These are phyloP conservation scores for Drosophila auraria DNA, from an alignment of 1,140 invertebrate species.

Conservation along the genomic window DNA sequence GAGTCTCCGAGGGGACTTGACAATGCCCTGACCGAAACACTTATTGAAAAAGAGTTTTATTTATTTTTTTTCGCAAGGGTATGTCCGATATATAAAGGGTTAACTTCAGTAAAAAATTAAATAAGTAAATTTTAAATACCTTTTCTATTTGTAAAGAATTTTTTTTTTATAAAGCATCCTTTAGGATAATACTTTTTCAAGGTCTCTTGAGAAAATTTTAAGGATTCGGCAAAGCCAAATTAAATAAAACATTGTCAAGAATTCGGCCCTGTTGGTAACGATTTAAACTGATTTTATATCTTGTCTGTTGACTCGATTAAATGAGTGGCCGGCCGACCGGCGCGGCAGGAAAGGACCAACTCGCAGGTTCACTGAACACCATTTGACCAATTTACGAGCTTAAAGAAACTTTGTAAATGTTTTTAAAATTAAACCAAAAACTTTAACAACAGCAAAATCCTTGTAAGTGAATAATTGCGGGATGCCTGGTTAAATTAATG, in stretches of 20 bases:
- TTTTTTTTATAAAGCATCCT: not conserved
- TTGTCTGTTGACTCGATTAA: conserved; percentile 60
- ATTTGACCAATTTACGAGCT: conserved; percentile 56
- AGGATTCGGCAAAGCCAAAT: not conserved
- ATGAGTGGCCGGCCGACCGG: conserved; percentile 34
- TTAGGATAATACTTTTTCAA: not conserved
- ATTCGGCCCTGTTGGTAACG: conserved; percentile 9
- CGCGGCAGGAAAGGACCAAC: conserved; percentile 13
- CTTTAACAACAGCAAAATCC: conserved; percentile 4
- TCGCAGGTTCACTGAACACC: conserved; percentile 44
- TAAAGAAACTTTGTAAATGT: conserved; percentile 11
- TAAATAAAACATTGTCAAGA: conserved; percentile 14
- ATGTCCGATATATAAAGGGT: too few species aligned
- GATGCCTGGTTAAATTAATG: conserved; percentile 30
- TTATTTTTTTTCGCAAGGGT: not conserved
- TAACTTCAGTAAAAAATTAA: not conserved
- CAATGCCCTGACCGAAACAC: conserved; percentile 31
- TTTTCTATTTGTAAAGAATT: not conserved
- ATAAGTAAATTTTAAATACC: not conserved
- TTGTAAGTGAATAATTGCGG: conserved; percentile 5
- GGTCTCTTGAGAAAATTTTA: not conserved
- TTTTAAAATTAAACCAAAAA: conserved; percentile 15
- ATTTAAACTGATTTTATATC: conserved; percentile 51
- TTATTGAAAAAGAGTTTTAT: not conserved
- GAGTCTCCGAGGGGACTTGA: not conserved